A percentile compares a stretch with the other conserved stretches of the same genome.
Evolutionary conservation across 2,888 invertebrate species (phyloP).

Genomic region (Erpobdella octoculata): DNA sequence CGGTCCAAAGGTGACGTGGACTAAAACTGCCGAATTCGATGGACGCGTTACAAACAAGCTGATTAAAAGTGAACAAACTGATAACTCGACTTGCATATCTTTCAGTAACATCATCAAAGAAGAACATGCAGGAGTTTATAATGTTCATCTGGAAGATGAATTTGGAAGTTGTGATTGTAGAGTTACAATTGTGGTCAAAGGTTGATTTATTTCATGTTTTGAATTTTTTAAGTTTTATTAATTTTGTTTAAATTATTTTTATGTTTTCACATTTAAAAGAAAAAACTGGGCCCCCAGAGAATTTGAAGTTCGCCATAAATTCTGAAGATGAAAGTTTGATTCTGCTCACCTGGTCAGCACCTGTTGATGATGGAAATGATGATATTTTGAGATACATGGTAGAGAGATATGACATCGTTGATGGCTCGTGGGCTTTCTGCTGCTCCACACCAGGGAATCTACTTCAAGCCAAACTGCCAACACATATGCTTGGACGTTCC

Average conservation of each 20-base stretch:
- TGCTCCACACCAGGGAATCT: neutral
- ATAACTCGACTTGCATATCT: conserved; percentile 34
- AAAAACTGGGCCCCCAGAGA: conserved; percentile 62
- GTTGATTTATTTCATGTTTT: conserved; percentile 48
- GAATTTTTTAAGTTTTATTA: neutral
- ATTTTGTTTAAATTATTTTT: neutral
- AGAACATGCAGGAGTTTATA: conserved; percentile 36
- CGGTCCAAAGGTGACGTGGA: conserved; percentile 33
- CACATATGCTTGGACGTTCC: conserved; percentile 27
- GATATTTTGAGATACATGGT: conserved; percentile 41
- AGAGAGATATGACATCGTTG: conserved; percentile 36
- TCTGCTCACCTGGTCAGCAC: conserved; percentile 66
- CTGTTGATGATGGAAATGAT: conserved; percentile 37
- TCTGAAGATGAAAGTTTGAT: conserved; percentile 64
- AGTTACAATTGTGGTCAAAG: conserved; percentile 50
- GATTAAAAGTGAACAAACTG: conserved; percentile 32
- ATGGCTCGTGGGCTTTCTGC: conserved; percentile 13
- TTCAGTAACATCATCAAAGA: conserved; percentile 32
- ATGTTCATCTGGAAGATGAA: conserved; percentile 36
- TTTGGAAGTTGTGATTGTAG: conserved; percentile 33
- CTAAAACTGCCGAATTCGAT: conserved; percentile 21
- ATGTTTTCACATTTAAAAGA: conserved; percentile 53
- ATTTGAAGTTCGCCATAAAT: conserved; percentile 60
- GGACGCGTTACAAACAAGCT: neutral
- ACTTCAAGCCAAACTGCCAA: neutral